Conservation (phyloP, 2,888 invertebrate species). For the Callinectes sapidus region DNA sequence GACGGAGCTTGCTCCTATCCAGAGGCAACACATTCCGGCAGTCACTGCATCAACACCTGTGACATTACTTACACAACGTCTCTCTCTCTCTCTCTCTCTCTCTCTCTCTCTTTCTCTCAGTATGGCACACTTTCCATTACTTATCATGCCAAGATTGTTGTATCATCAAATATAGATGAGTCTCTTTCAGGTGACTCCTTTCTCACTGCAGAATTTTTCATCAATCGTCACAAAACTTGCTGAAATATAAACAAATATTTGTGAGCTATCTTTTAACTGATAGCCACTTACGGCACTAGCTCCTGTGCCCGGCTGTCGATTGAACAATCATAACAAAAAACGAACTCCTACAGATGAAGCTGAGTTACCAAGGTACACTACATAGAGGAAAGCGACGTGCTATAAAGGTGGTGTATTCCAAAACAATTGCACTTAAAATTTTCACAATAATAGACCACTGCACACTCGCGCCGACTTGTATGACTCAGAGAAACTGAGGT, state of each 20-base stretch:
- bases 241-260: not conserved
- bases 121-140: not conserved
- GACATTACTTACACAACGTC: not conserved
- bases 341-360: not conserved
- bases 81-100: conserved; percentile 1
- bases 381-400: not conserved
- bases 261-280: not conserved
- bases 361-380: not conserved
- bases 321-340: not conserved
- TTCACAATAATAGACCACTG: not conserved
- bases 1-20: not conserved
- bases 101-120: conserved; percentile 8
- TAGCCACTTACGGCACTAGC: not conserved
- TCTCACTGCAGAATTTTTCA: not conserved
- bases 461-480: not conserved
- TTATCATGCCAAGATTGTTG: not conserved
- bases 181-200: not conserved
- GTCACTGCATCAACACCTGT: not conserved
- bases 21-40: not conserved
- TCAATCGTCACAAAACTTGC: not conserved
- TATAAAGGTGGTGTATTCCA: not conserved
- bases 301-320: not conserved
- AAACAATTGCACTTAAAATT: not conserved
- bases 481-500: not conserved
- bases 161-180: not conserved